Conservation (phyloP, 1,140 invertebrate species). For the Calliphora vicina region DNA sequence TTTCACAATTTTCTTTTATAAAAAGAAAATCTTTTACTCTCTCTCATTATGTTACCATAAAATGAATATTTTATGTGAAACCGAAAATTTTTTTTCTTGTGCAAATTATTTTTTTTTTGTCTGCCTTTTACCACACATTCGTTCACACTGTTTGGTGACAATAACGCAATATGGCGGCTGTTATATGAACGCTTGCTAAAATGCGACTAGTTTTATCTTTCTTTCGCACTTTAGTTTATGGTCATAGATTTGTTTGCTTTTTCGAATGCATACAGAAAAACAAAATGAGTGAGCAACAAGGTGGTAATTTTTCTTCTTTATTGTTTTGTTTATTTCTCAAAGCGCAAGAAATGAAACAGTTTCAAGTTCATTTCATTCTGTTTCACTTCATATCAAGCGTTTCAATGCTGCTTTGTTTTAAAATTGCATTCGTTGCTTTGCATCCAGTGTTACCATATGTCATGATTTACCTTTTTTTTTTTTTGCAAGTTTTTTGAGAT, state of each 20-base stretch:
- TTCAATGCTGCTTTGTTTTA: neutral
- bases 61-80: neutral
- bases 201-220: conserved; percentile 41
- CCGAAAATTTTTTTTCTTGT: neutral
- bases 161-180: conserved; percentile 47
- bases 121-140: conserved; percentile 37
- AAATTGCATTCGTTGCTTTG: neutral
- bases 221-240: conserved; percentile 33
- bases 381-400: neutral
- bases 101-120: conserved; percentile 38
- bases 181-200: conserved; percentile 41
- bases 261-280: conserved; percentile 16
- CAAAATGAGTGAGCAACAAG: conserved; percentile 26
- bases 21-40: neutral
- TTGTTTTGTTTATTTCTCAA: neutral
- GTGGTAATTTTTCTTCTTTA: neutral
- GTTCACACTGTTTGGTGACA: conserved; percentile 42
- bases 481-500: too few relatives aligned
- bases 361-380: neutral
- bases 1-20: neutral
- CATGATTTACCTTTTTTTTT: too few relatives aligned
- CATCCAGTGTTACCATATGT: too few relatives aligned
- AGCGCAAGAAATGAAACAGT: too few relatives aligned
- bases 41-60: too few relatives aligned
- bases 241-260: neutral